phyloP scores from a whole-genome alignment of 2,113 vertebrate genomes.

The Menura novaehollandiae region DNA sequence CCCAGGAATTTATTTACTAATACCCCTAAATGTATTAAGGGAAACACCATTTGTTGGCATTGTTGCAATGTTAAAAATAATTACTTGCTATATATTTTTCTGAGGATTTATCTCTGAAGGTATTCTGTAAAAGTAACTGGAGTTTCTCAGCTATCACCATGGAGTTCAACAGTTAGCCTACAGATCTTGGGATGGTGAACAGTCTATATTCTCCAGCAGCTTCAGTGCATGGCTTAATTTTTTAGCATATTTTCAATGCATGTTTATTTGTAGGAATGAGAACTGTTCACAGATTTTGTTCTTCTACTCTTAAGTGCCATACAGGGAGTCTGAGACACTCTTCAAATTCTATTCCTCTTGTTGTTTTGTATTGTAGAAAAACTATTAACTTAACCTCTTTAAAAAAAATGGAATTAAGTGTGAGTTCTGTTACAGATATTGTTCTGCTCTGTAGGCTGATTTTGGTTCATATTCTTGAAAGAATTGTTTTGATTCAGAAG shows the following conservation, averaged over 20 bases:
- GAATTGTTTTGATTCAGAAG: slow-evolving; percentile 41
- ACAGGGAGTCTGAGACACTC: not conserved
- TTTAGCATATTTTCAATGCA: not conserved
- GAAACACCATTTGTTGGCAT: not conserved
- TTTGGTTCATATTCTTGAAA: not conserved
- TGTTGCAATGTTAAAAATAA: not conserved
- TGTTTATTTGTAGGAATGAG: not conserved
- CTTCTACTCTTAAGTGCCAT: not conserved
- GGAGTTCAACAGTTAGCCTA: not conserved
- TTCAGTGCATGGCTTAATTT: not conserved
- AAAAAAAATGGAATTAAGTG: not conserved
- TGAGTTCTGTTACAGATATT: not conserved
- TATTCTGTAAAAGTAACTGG: not conserved
- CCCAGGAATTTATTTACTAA: not conserved
- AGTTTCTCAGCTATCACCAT: not conserved
- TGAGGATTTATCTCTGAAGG: not conserved
- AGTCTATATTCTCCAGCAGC: not conserved
- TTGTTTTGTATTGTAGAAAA: not conserved
- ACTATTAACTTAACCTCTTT: not conserved
- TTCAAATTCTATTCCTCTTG: not conserved
- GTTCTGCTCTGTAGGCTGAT: not conserved
- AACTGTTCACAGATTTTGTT: not conserved
- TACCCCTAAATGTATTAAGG: not conserved
- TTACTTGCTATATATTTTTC: not conserved
- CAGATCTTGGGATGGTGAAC: not conserved